A percentile compares a stretch with the other conserved stretches of the same genome.
Evolutionary conservation across 1,140 invertebrate genomes (phyloP).

Genomic region (Matsumurasca onukii): DNA sequence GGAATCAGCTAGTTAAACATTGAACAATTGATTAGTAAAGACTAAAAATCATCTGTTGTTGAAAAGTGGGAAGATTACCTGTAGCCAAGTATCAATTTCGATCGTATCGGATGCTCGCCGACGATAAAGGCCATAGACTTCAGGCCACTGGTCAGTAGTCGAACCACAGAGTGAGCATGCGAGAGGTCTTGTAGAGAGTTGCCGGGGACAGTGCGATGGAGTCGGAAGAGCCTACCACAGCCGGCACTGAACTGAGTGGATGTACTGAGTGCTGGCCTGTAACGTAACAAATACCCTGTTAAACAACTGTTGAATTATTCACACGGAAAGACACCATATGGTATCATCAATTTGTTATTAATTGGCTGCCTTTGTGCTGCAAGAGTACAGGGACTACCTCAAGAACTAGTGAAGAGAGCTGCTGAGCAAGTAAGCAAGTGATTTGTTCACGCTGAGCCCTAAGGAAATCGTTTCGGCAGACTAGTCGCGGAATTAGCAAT

Average conservation of each 20-base stretch:
- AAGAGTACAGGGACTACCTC: too few species aligned
- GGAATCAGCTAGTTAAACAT: too few species aligned
- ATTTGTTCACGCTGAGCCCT: too few species aligned
- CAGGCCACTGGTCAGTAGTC: slow-evolving; percentile 91
- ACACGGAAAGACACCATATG: background rate
- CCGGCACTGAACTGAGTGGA: slow-evolving; percentile 85
- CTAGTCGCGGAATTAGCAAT: too few species aligned
- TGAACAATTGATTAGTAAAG: too few species aligned
- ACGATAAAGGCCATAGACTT: slow-evolving; percentile 92
- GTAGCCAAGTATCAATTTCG: slow-evolving; percentile 98
- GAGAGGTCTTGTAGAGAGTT: slow-evolving; percentile 95
- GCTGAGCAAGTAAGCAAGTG: too few species aligned
- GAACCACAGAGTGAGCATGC: slow-evolving; percentile 92
- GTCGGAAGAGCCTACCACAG: slow-evolving; percentile 93
- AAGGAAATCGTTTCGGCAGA: too few species aligned
- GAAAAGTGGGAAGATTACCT: too few species aligned
- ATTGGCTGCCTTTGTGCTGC: too few species aligned
- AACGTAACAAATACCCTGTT: background rate
- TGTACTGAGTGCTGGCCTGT: slow-evolving; percentile 50
- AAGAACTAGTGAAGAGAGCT: too few species aligned
- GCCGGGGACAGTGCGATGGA: slow-evolving; percentile 90
- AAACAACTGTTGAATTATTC: background rate
- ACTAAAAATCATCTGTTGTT: too few species aligned
- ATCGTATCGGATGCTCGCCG: slow-evolving; percentile 90
- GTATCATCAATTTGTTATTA: background rate